Evolutionary conservation across 2,113 vertebrate species (phyloP), one percentile per base, ranked within the genome.

Genomic region (Gallinago media): DNA sequence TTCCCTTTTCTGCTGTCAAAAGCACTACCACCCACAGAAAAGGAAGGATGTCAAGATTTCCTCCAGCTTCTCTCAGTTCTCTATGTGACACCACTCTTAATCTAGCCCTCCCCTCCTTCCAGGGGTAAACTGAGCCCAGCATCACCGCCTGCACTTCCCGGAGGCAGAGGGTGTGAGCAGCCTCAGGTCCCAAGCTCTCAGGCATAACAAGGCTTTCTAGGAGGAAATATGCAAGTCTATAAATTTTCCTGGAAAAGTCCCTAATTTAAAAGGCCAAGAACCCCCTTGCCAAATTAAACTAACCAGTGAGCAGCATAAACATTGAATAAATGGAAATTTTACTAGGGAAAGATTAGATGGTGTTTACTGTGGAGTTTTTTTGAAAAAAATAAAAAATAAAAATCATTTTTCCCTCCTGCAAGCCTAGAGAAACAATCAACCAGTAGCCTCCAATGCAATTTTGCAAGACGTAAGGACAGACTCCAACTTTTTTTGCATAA

Each of bases 361-460:
- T 58, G 14, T 67, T 87, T 78, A 52, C 42, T 61, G 14, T 1
- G 0, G 1, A 0, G 21, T 25, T 21, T 47, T 38, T n/a, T 26
- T 15, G 4, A 11, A 23, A 63, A 13, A 38, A 29, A 32, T 63
- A 13, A 8, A 38, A 38, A 38, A 38, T 12, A 12, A 49, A 49
- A 23, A 27, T 13, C 10, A 19, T 4, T 67, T 54, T n/a, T 9
- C 11, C 4, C 2, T 44, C n/a, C 17, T 3, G 2, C 16, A 90
- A 94, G 19, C 54, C 58, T 49, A 47, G 15, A 86, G 44, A 73
- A 92, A 49, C 34, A 49, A 59, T 73, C 55, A 88, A 85, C 52
- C 49, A 88, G 29, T 46, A 73, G 29, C 52, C 42, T 73, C 14
- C 61, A 79, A 27, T 11, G 34, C 38, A 85, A 54, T 72, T 93